Evolutionary conservation across 2,888 invertebrate species (phyloP), one percentile per base, ranked within the genome.

Genomic region (Drosophila sordidapex): DNA sequence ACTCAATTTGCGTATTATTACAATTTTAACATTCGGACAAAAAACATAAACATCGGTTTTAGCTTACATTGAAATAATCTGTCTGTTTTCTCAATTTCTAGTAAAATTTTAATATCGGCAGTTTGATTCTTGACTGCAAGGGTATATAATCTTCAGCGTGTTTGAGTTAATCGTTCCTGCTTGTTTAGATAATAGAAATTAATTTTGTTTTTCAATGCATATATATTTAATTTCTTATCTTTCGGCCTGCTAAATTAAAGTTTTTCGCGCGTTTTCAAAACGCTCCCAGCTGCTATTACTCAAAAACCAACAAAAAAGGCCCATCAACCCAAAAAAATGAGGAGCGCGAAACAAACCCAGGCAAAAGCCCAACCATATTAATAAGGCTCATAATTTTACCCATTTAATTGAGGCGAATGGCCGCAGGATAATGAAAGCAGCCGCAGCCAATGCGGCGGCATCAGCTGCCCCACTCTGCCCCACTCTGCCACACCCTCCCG

Each of bases 311-410:
- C 68, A 81, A 73, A 60, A 67, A 73, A 78, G 61, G 66, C 75
- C 53, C 29, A 54, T 8, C 64, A 35, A 63, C 68, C 70, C 53
- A 46, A 58, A 25, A 18, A 60, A 52, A 33, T 21, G 33, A 40
- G n/a, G 38, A 52, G 18, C 36, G n/a, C 58, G 11, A 13, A 46
- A 49, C 27, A 29, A 29, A 31, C 29, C 40, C 33, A 31, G 63
- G 54, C 61, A 66, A 40, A 25, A 54, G 52, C 43, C 63, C 56
- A 21, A 15, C 62, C 68, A 79, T 73, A 83, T 81, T 83, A 81
- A 83, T 83, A 81, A 70, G 74, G 74, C 83, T 83, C 81, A 83
- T 79, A 83, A 81, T 81, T 79, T 83, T 71, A 79, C 79, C 74
- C 74, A 83, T 82, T 81, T 80, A 80, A 83, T 82, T 74, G 72